Conservation (phyloP, 2,797 vertebrate species). For the Anas bahamensis region DNA sequence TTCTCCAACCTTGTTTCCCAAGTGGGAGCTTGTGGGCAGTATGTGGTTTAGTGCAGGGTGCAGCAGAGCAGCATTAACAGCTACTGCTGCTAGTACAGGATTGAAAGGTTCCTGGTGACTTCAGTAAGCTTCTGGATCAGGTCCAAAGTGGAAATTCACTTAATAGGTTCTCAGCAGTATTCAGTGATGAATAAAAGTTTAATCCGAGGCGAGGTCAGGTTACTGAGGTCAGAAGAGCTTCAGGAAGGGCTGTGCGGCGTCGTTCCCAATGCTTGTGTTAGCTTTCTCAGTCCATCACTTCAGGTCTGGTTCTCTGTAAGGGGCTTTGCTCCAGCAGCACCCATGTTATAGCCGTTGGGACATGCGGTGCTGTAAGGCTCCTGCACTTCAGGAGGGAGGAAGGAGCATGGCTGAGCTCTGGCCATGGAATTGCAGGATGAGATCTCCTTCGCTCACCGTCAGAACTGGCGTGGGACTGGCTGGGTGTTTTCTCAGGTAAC, state of each 20-base stretch:
- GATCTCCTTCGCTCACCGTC: accelerated
- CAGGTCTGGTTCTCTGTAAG: not conserved
- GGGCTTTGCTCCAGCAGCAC: not conserved
- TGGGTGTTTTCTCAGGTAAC: accelerated
- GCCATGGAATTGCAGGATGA: accelerated
- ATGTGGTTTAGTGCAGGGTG: not conserved
- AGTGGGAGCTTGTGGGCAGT: not conserved
- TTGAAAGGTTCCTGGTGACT: not conserved
- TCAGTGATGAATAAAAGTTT: not conserved
- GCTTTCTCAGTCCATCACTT: not conserved
- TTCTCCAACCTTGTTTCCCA: accelerated
- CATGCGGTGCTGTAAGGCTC: not conserved
- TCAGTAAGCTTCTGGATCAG: not conserved
- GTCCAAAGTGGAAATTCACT: not conserved
- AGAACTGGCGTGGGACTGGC: not conserved
- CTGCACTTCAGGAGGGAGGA: not conserved
- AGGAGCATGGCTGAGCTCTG: not conserved
- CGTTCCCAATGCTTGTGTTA: accelerated
- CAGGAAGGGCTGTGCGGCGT: not conserved
- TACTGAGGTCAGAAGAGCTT: not conserved
- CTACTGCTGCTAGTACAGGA: not conserved
- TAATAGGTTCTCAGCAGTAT: not conserved
- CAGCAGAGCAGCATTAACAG: not conserved
- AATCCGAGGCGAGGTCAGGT: not conserved
- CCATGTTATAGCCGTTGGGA: not conserved